Evolutionary conservation across 2,113 vertebrate genomes (phyloP), one percentile per base, ranked within the genome.

Genomic region (Stomatorhinus ivindoensis): DNA sequence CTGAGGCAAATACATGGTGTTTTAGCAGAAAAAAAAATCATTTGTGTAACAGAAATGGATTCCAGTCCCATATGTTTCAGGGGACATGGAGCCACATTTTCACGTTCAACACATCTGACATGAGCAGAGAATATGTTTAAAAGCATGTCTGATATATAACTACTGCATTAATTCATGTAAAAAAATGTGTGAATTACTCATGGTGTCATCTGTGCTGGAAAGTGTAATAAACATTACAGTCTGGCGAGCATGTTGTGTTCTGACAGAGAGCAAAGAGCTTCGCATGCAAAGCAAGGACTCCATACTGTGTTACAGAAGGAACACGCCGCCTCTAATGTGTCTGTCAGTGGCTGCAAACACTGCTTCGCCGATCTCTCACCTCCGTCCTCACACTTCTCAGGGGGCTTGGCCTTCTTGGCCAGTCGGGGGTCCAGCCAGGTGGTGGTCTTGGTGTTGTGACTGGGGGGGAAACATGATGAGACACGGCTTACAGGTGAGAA

Each of bases 401-500:
- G 98, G 88, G 98, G 98, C 94, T 99, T 99, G 93, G 98, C 98
- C 95, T 98, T 99, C 96, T 98, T 99, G 87, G 98, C 98, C 92
- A 99, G 97, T 94, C 98, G 98, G 95, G 98, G 98, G 96, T 99
- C 98, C 92, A 99, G 96, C 98, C 98, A 99, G 92, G 98, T 99
- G 93, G 98, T 99, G 88, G 98, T 99, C 97, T 99, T 99, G 96
- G 98, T 99, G 96, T 99, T 99, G 96, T 99, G 98, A 96, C 98
- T 99, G 94, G 96, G 95, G 44, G 95, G 95, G 95, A 95, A 94
- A 55, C 93, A 96, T 92, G 39, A 80, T 31, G 11, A 88, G 35
- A 89, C 2, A 39, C 13, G n/a, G 31, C 31, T 85, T 50, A 42
- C 27, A 9, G 15, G 51, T n/a, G 65, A 21, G 44, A 88, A 13